Evolutionary conservation across 1,140 invertebrate genomes (phyloP).

Genomic region (Odontomachus brunneus): DNA sequence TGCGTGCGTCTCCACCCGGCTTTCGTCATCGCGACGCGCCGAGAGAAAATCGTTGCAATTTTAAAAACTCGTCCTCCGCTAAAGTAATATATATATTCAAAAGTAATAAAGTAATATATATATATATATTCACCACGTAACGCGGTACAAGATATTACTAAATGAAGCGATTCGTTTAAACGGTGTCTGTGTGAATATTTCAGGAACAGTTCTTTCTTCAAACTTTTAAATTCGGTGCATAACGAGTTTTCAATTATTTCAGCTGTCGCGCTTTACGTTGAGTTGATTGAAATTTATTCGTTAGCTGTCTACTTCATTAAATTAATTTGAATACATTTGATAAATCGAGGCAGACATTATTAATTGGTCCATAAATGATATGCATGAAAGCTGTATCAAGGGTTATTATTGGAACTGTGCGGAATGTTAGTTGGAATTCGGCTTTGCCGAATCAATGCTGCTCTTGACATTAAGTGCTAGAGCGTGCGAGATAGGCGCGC

Average conservation of each 20-base stretch:
- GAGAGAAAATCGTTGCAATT: constrained; percentile 11
- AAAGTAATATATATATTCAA: no score
- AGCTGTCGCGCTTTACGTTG: neutral
- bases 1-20: neutral
- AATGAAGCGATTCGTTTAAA: no score
- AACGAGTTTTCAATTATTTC: neutral
- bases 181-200: neutral
- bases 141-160: no score
- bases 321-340: constrained; percentile 23
- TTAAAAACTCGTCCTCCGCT: no score
- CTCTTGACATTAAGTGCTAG: neutral
- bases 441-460: constrained; percentile 6
- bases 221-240: neutral
- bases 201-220: neutral
- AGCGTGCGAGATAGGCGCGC: neutral
- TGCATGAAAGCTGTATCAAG: constrained; percentile 13
- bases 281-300: neutral
- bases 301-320: constrained; percentile 33
- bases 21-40: neutral
- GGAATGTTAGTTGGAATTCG: constrained; percentile 9
- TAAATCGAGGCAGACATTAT: constrained; percentile 20
- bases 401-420: constrained; percentile 1
- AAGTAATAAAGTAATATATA: no score
- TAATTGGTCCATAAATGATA: constrained; percentile 32
- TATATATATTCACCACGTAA: neutral